Conservation (phyloP, 2,797 vertebrate species). For the Brachymystax lenok region DNA sequence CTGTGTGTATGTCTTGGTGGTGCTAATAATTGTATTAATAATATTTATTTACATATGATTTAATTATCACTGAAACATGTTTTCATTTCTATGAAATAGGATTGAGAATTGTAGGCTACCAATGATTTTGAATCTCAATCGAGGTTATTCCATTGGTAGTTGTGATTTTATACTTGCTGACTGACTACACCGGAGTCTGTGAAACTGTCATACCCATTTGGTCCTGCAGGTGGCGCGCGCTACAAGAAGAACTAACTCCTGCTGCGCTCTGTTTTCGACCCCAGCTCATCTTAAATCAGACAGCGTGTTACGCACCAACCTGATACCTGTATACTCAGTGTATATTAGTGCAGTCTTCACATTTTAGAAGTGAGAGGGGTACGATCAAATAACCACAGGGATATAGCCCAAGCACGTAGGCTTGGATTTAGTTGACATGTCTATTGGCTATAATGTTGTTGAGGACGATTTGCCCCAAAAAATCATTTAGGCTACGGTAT, state of each 20-base stretch:
- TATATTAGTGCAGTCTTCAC: not conserved
- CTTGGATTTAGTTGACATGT: not conserved
- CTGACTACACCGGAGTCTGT: too few relatives aligned
- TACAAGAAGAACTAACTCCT: conserved; percentile 70
- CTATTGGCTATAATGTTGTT: not conserved
- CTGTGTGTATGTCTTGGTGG: too few relatives aligned
- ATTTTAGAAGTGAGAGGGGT: too few relatives aligned
- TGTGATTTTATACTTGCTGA: too few relatives aligned
- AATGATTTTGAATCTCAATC: too few relatives aligned
- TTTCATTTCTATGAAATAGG: too few relatives aligned
- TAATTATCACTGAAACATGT: too few relatives aligned
- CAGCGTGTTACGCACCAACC: not conserved
- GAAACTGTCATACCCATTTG: conserved; percentile 15
- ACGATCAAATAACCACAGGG: not conserved
- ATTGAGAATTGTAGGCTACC: too few relatives aligned
- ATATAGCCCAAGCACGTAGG: not conserved
- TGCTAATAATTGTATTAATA: too few relatives aligned
- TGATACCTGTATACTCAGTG: not conserved
- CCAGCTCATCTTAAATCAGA: not conserved
- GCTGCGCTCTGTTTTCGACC: conserved; percentile 10
- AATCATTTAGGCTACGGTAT: not conserved
- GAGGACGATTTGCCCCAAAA: not conserved
- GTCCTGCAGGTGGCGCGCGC: conserved; percentile 76
- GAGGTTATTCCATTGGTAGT: too few relatives aligned
- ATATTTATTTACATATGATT: too few relatives aligned